Percentiles rank a stretch among this genome's conserved stretches.
These are phyloP conservation scores for Ferrisia virgata DNA, from an alignment of 2,888 invertebrate genomes.

Conservation along the genomic window DNA sequence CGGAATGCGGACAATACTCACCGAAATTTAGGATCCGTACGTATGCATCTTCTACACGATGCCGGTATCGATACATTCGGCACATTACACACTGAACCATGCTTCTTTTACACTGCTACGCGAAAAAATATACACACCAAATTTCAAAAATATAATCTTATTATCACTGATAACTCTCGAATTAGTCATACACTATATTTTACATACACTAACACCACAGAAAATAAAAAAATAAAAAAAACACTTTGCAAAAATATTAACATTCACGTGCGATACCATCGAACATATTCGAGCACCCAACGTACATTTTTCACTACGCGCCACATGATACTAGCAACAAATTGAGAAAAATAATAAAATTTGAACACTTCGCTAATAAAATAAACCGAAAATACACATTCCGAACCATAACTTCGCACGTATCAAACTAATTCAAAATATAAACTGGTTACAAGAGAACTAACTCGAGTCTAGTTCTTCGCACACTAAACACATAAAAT, in stretches of 20 bases:
- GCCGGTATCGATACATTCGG: background rate
- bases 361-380: background rate
- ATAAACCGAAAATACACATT: background rate
- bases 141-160: background rate
- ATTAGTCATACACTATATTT: background rate
- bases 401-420: background rate
- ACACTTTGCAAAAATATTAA: background rate
- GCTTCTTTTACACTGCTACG: background rate
- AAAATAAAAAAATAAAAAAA: too few relatives aligned
- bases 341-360: background rate
- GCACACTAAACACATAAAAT: constrained; percentile 10
- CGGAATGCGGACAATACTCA: constrained; percentile 25
- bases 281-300: background rate
- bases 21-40: background rate
- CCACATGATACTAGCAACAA: background rate
- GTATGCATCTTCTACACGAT: too few relatives aligned
- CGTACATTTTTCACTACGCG: background rate
- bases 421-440: background rate
- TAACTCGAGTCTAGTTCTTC: background rate
- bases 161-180: background rate
- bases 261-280: background rate
- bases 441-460: constrained; percentile 15
- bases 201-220: background rate
- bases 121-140: background rate
- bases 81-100: background rate